A percentile compares a stretch with the other conserved stretches of the same genome.
Evolutionary conservation across 2,113 vertebrate genomes (phyloP).

Genomic region (Pavo muticus): DNA sequence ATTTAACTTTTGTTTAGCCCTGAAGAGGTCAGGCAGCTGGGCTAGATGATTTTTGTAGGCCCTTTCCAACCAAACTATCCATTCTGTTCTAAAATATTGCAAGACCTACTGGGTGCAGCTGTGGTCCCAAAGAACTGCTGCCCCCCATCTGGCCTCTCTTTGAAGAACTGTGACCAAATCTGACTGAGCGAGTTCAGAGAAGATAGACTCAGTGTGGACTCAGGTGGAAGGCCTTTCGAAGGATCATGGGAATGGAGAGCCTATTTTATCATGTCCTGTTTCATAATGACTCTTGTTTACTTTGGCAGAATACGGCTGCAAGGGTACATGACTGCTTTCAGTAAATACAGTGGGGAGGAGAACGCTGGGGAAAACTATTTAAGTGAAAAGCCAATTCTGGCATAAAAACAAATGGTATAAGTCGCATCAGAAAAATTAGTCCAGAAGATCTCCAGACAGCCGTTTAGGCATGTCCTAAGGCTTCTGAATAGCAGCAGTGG

Average conservation of each 20-base stretch:
- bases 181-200: background rate
- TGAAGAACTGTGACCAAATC: background rate
- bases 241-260: background rate
- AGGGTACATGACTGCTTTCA: conserved; percentile 40
- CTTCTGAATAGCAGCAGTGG: background rate
- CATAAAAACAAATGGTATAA: conserved; percentile 15
- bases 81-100: background rate
- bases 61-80: background rate
- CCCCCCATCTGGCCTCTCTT: background rate
- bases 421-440: background rate
- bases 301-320: conserved; percentile 28
- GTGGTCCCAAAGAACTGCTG: background rate
- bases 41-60: background rate
- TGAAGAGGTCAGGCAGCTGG: background rate
- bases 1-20: background rate
- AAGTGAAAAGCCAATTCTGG: conserved; percentile 32
- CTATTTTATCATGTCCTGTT: conserved; percentile 42
- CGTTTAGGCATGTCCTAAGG: background rate
- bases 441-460: background rate
- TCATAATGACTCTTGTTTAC: conserved; percentile 46
- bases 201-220: background rate
- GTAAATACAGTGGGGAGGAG: conserved; percentile 27
- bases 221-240: background rate
- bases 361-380: conserved; percentile 25
- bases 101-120: background rate